Evolutionary conservation across 2,888 invertebrate species (phyloP).

Genomic region (Germaria angustata): DNA sequence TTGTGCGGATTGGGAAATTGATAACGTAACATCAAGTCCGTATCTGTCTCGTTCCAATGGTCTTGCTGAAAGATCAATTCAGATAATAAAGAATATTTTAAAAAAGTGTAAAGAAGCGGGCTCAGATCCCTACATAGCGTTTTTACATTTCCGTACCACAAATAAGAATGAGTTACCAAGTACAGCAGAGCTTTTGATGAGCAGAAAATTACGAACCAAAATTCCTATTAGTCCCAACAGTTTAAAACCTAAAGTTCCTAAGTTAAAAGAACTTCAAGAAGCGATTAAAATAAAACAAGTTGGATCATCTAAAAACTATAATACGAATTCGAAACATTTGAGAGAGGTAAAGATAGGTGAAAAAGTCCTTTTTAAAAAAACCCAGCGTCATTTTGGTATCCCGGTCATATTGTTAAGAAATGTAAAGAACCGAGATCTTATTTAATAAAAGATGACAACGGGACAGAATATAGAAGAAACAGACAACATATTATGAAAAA

Average conservation of each 20-base stretch:
- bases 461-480: conserved; percentile 19
- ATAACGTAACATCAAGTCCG: too few species aligned
- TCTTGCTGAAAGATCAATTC: too few species aligned
- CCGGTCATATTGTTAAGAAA: not conserved
- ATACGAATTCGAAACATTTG: not conserved
- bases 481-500: conserved; percentile 31
- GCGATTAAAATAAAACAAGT: too few species aligned
- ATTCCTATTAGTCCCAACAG: conserved; percentile 64
- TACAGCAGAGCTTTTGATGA: too few species aligned
- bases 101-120: conserved; percentile 45
- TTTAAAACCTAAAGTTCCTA: conserved; percentile 22
- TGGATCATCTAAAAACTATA: too few species aligned
- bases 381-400: conserved; percentile 12
- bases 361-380: conserved; percentile 8
- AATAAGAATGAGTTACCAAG: too few species aligned
- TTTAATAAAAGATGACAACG: conserved; percentile 28
- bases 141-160: too few species aligned
- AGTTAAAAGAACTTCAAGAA: not conserved
- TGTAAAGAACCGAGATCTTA: conserved; percentile 14
- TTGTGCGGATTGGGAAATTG: too few species aligned
- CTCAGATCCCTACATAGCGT: too few species aligned
- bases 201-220: too few species aligned
- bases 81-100: conserved; percentile 58
- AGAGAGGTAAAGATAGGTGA: conserved; percentile 6
- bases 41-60: too few species aligned